phyloP scores from a whole-genome alignment of 2,113 vertebrate genomes.

The Thalassarche chlororhynchos region DNA sequence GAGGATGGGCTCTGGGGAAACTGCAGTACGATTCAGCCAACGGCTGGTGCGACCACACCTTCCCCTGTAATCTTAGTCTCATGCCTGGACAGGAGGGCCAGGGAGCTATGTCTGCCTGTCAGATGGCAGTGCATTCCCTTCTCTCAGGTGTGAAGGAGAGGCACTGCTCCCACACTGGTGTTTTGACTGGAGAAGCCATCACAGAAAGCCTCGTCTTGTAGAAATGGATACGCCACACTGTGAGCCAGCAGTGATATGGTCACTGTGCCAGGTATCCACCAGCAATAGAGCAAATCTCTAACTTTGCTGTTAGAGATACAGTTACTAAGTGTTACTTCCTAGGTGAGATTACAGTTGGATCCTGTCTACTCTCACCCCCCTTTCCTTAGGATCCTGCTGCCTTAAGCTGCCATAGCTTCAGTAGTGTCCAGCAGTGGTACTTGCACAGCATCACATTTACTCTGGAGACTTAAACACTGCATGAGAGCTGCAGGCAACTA shows the following conservation, averaged over 20 bases:
- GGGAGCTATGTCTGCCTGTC: not conserved
- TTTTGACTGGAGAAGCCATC: not conserved
- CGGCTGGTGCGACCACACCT: too few species aligned
- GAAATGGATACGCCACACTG: accelerated
- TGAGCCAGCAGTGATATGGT: not conserved
- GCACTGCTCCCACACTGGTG: not conserved
- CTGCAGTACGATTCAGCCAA: not conserved
- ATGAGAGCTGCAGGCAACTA: not conserved
- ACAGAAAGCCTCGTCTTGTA: not conserved
- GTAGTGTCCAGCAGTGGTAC: not conserved
- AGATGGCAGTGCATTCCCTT: accelerated
- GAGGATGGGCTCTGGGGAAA: not conserved
- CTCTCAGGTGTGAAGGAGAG: not conserved
- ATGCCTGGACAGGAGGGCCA: not conserved
- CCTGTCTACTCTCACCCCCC: accelerated
- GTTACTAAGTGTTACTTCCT: not conserved
- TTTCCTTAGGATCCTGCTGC: not conserved
- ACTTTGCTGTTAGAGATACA: not conserved
- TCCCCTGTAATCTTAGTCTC: not conserved
- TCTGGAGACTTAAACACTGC: not conserved
- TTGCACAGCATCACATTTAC: not conserved
- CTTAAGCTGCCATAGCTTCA: not conserved
- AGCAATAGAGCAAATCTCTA: too few species aligned
- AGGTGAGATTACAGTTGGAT: not conserved
- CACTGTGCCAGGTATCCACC: not conserved